A percentile compares a stretch with the other conserved stretches of the same genome.
These are phyloP conservation scores for Hemiprocne comata DNA, from an alignment of 2,113 vertebrate genomes.

Conservation along the genomic window DNA sequence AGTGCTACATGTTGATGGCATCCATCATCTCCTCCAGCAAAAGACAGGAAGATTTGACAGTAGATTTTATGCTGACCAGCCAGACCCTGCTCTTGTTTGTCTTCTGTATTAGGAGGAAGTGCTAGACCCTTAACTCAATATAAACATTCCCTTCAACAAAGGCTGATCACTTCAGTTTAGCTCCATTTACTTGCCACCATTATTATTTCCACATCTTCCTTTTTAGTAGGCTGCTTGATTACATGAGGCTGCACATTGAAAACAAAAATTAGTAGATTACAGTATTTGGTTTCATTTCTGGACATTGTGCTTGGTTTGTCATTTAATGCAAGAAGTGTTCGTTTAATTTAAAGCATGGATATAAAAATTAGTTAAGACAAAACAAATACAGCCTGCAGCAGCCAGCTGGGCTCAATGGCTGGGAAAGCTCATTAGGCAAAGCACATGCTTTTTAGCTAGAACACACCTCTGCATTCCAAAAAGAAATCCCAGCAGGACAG, in stretches of 20 bases:
- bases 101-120: not conserved
- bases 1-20: not conserved
- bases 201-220: constrained; percentile 14
- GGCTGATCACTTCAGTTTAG: not conserved
- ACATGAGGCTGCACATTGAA: not conserved
- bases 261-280: constrained; percentile 53
- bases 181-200: constrained; percentile 4
- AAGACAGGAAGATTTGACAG: not conserved
- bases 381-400: constrained; percentile 44
- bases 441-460: constrained; percentile 12
- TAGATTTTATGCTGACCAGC: not conserved
- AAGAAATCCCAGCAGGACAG: constrained; percentile 47
- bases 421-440: constrained; percentile 40
- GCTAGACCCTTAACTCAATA: not conserved
- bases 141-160: not conserved
- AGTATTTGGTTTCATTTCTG: constrained; percentile 45
- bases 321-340: constrained; percentile 14
- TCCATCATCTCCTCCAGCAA: not conserved
- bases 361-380: constrained; percentile 56
- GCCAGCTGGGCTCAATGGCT: constrained; percentile 50
- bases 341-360: constrained; percentile 17
- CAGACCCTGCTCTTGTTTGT: not conserved
- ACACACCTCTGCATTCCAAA: constrained; percentile 59
- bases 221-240: constrained; percentile 10
- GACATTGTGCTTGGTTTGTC: constrained; percentile 19